Conservation (phyloP, 2,888 invertebrate species). For the Torymus aiolomorphi region DNA sequence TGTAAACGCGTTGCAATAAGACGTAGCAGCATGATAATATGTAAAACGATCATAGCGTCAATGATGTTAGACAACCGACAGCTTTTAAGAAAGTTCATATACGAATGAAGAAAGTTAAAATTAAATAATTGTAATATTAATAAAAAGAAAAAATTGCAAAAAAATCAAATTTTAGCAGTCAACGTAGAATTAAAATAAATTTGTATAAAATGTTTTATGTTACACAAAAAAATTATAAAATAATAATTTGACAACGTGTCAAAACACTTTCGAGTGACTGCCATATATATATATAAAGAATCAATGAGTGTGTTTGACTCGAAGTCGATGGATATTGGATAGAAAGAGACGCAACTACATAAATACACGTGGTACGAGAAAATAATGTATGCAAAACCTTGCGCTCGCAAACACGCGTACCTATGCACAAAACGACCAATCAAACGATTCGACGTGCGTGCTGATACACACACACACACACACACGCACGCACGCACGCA, state of each 20-base stretch:
- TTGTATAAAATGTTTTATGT: constrained; percentile 25
- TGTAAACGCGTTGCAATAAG: not conserved
- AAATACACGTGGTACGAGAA: no score
- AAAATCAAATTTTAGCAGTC: constrained; percentile 15
- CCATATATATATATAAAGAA: constrained; percentile 39
- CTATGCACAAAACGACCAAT: no score
- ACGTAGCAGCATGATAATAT: not conserved
- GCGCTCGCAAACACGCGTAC: no score
- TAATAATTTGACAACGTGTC: constrained; percentile 13
- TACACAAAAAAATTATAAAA: constrained; percentile 20
- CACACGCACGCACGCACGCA: no score
- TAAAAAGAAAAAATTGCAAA: constrained; percentile 1
- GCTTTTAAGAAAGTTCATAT: not conserved
- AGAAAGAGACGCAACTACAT: no score
- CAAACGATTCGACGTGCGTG: no score
- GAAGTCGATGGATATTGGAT: constrained; percentile 34
- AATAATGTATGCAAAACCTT: no score
- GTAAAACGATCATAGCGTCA: not conserved
- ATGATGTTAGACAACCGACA: not conserved
- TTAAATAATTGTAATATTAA: not conserved
- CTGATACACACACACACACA: no score
- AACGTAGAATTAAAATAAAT: constrained; percentile 26
- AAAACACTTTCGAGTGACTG: constrained; percentile 50
- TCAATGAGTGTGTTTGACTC: constrained; percentile 49
- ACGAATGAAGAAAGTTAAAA: constrained; percentile 9